These are phyloP conservation scores for Marronus borbonicus DNA, from an alignment of 2,888 invertebrate species.

Conservation along the genomic window DNA sequence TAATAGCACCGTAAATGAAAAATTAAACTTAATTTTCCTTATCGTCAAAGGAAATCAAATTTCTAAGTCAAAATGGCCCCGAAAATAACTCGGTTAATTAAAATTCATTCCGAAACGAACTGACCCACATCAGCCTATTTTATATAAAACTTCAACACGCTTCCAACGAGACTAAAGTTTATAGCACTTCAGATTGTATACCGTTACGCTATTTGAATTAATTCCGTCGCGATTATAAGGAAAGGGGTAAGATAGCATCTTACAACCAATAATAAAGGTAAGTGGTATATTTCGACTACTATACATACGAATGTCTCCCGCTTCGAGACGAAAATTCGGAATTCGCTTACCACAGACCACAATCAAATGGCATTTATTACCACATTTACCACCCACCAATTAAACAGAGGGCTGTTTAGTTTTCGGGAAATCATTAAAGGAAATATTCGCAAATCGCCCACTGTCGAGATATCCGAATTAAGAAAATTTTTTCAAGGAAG, in stretches of 20 bases:
- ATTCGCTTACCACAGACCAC: not conserved
- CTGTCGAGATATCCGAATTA: too few relatives aligned
- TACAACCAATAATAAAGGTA: conserved; percentile 4
- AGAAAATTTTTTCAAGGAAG: too few relatives aligned
- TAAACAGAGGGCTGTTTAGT: not conserved
- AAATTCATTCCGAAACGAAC: too few relatives aligned
- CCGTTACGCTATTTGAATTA: conserved; percentile 1
- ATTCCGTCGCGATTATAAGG: not conserved
- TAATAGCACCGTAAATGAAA: too few relatives aligned
- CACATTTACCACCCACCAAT: not conserved
- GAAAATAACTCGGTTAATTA: too few relatives aligned
- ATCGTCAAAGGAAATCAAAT: too few relatives aligned
- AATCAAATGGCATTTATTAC: conserved; percentile 3
- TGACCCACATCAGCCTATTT: too few relatives aligned
- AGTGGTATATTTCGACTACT: conserved; percentile 1
- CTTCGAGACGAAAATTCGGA: not conserved
- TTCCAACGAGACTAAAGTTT: not conserved
- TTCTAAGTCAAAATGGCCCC: too few relatives aligned
- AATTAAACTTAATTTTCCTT: too few relatives aligned
- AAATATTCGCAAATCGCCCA: too few relatives aligned
- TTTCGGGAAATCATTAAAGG: too few relatives aligned
- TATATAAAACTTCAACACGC: not conserved
- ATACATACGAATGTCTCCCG: not conserved
- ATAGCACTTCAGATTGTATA: not conserved
- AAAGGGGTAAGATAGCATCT: not conserved